These are phyloP conservation scores for Solenopsis fugax DNA, from an alignment of 1,140 invertebrate species.

Conservation along the genomic window DNA sequence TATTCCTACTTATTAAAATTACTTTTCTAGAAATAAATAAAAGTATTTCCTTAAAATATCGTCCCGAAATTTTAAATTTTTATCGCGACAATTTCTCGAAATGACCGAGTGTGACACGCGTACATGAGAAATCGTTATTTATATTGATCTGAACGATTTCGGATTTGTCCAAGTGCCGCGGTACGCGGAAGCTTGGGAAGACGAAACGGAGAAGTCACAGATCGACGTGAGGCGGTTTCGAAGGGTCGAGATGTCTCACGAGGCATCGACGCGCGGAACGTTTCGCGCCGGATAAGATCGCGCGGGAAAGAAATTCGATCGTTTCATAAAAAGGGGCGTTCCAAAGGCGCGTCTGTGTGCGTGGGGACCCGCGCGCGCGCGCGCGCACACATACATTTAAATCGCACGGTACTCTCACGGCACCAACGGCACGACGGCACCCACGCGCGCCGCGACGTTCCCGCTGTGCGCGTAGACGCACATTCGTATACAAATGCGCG, in stretches of 20 bases:
- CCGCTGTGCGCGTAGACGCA: neutral
- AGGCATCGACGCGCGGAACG: slow-evolving; percentile 34
- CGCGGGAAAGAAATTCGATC: slow-evolving; percentile 77
- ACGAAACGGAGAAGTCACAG: neutral
- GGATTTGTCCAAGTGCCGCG: neutral
- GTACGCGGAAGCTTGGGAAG: neutral
- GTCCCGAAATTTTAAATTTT: neutral
- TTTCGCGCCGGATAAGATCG: slow-evolving; percentile 64
- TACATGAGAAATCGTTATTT: neutral
- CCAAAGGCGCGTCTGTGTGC: slow-evolving; percentile 32
- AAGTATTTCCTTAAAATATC: neutral
- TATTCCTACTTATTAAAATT: neutral
- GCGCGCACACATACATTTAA: neutral
- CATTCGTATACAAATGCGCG: neutral
- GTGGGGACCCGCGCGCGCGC: neutral
- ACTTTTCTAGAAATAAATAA: neutral
- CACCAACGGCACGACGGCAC: too few species aligned
- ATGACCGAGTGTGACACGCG: neutral
- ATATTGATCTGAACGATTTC: neutral
- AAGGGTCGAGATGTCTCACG: neutral
- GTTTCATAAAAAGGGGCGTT: slow-evolving; percentile 75
- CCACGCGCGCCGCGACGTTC: neutral
- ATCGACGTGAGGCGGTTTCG: neutral
- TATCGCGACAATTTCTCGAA: neutral
- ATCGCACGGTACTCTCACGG: too few species aligned